Percentiles rank a stretch among this genome's conserved stretches.
Evolutionary conservation across 1,140 invertebrate species (phyloP).

Genomic region (Bombus fervidus): DNA sequence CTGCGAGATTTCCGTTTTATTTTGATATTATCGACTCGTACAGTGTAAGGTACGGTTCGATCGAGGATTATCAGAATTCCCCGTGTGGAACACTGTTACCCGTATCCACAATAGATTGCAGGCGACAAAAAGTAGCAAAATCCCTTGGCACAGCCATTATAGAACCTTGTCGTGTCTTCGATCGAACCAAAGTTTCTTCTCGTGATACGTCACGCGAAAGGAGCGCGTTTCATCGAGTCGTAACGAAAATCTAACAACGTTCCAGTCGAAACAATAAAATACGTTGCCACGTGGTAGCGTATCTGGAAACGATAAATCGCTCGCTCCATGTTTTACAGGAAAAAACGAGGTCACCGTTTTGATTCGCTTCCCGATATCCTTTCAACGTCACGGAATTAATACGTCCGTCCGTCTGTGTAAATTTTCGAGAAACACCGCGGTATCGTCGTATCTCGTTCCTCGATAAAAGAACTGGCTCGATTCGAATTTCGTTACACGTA

Average conservation of each 20-base stretch:
- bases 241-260: constrained; percentile 11
- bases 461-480: neutral
- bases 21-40: neutral
- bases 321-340: neutral
- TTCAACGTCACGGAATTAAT: constrained; percentile 28
- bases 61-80: neutral
- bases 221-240: neutral
- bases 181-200: neutral
- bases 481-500: neutral
- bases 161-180: neutral
- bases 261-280: constrained; percentile 19
- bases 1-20: neutral
- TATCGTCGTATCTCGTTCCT: neutral
- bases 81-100: neutral
- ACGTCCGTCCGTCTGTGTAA: neutral
- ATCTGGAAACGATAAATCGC: constrained; percentile 24
- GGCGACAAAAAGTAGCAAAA: neutral
- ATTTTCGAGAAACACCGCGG: neutral
- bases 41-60: too few relatives aligned
- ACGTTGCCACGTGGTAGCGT: neutral
- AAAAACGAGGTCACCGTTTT: constrained; percentile 7
- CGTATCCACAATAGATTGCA: neutral
- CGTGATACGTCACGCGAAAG: neutral
- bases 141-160: too few relatives aligned
- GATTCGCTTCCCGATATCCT: neutral